These are phyloP conservation scores for Clamator glandarius DNA, from an alignment of 2,797 vertebrate species.

Conservation along the genomic window DNA sequence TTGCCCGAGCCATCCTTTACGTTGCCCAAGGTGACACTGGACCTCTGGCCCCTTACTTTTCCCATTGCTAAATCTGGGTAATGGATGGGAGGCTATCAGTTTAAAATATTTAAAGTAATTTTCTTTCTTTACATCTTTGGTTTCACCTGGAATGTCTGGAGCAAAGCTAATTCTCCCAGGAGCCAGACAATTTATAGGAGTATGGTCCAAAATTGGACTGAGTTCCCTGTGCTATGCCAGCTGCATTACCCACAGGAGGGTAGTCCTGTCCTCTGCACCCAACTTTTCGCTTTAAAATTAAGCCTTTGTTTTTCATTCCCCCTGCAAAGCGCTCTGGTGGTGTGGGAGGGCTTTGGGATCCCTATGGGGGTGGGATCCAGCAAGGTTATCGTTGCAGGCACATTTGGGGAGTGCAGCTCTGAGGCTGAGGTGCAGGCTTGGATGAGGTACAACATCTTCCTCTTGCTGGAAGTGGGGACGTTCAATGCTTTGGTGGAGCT, in stretches of 20 bases:
- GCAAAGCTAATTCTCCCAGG: rapidly evolving
- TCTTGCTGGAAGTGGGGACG: slow-evolving; percentile 92
- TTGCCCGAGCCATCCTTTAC: slow-evolving; percentile 93
- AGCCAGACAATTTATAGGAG: not conserved
- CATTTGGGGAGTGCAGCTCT: slow-evolving; percentile 90
- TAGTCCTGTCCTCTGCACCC: not conserved
- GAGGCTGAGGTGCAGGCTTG: slow-evolving; percentile 93
- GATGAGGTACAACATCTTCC: slow-evolving; percentile 96
- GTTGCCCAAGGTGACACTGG: slow-evolving; percentile 87
- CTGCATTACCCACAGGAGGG: rapidly evolving
- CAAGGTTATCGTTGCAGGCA: slow-evolving; percentile 77
- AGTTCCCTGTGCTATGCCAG: rapidly evolving
- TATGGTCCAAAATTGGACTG: not conserved
- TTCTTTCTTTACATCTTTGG: not conserved
- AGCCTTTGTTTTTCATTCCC: not conserved
- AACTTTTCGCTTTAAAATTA: not conserved
- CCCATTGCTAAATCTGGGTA: not conserved
- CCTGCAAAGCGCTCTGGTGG: rapidly evolving
- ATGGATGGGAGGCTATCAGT: not conserved
- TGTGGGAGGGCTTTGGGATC: not conserved
- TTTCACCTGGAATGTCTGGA: not conserved
- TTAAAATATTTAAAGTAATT: not conserved
- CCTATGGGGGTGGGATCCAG: not conserved
- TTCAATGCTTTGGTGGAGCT: slow-evolving; percentile 96
- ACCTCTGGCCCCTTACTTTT: not conserved